These are phyloP conservation scores for Ceratoteleas bidentatus DNA, from an alignment of 1,140 invertebrate genomes.

Conservation along the genomic window DNA sequence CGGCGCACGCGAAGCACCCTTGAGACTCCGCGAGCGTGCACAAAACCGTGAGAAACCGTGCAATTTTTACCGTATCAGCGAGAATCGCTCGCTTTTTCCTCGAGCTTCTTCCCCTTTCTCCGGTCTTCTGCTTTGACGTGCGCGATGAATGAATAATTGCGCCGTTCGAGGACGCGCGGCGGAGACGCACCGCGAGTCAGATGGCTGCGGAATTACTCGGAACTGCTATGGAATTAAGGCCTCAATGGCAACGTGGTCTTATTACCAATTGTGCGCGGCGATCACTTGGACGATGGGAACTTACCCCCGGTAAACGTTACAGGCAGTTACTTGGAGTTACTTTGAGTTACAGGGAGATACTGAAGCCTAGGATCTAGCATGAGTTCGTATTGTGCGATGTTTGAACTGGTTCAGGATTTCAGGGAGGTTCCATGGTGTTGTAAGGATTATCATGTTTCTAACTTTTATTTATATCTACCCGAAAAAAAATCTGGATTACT, in stretches of 20 bases:
- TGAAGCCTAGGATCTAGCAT: too few relatives aligned
- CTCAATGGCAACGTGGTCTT: constrained; percentile 10
- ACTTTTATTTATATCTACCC: too few relatives aligned
- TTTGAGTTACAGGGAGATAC: too few relatives aligned
- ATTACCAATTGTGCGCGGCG: constrained; percentile 30
- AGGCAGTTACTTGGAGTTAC: too few relatives aligned
- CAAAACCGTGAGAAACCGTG: constrained; percentile 73
- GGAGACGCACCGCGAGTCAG: constrained; percentile 20
- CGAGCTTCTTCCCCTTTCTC: constrained; percentile 59
- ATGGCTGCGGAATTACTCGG: constrained; percentile 26
- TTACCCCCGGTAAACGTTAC: too few relatives aligned
- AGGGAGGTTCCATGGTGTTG: too few relatives aligned
- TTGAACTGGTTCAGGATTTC: too few relatives aligned
- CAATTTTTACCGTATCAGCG: constrained; percentile 66
- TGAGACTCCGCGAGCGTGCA: constrained; percentile 48
- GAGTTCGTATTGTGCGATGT: too few relatives aligned
- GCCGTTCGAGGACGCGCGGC: constrained; percentile 31
- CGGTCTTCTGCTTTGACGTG: constrained; percentile 42
- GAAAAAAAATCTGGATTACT: too few relatives aligned
- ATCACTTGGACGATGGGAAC: constrained; percentile 2
- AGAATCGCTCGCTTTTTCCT: constrained; percentile 63
- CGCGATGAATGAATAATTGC: constrained; percentile 62
- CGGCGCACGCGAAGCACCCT: constrained; percentile 63
- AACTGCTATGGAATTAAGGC: constrained; percentile 18
- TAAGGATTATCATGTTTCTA: too few relatives aligned